phyloP scores from a whole-genome alignment of 2,113 vertebrate species.

The Nycticebus coucang region DNA sequence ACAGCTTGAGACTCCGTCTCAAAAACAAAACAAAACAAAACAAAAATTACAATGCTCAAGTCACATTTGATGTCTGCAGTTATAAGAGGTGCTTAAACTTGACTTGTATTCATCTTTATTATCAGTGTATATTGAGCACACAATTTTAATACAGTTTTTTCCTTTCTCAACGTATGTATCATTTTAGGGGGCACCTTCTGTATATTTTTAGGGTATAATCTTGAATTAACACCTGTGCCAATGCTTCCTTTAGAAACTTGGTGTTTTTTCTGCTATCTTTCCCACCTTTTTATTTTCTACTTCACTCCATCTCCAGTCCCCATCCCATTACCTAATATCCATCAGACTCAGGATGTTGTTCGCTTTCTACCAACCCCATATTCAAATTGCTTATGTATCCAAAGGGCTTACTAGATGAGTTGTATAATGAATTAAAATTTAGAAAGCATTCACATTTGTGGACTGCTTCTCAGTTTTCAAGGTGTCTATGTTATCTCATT shows the following conservation, averaged over 20 bases:
- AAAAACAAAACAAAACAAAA: no score
- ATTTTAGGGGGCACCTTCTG: no score
- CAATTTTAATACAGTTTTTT: no score
- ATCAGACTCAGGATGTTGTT: background rate
- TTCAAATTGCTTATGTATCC: background rate
- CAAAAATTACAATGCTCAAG: no score
- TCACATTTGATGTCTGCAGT: no score
- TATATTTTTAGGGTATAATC: background rate
- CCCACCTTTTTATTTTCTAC: background rate
- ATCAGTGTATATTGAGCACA: no score
- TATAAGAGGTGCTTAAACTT: no score
- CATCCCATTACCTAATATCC: background rate
- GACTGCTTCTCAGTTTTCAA: background rate
- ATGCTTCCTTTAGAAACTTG: constrained; percentile 2
- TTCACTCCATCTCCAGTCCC: background rate
- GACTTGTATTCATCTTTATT: no score
- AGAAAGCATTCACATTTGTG: background rate
- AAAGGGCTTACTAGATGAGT: background rate
- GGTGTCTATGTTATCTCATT: background rate
- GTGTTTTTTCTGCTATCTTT: constrained; percentile 6
- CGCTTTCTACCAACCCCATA: background rate
- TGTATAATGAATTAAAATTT: constrained; percentile 31
- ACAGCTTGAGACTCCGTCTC: no score
- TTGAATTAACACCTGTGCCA: background rate
- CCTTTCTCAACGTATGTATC: no score